Evolutionary conservation across 2,888 invertebrate species (phyloP).

Genomic region (Himalopsyche tibetana): DNA sequence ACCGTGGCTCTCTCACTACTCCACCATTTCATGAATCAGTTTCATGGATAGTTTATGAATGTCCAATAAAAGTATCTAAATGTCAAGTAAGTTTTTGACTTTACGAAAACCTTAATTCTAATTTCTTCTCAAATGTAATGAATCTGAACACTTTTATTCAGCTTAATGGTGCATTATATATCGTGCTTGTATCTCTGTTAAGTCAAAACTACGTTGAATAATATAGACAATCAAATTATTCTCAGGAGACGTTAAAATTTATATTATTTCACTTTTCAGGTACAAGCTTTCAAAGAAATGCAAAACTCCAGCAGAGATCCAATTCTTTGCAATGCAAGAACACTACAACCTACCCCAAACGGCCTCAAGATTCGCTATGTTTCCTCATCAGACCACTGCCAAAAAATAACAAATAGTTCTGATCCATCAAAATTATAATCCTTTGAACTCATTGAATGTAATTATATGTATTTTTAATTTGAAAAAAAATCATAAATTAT

Average conservation of each 20-base stretch:
- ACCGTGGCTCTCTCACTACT: constrained; percentile 84
- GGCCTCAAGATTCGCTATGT: constrained; percentile 54
- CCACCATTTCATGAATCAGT: constrained; percentile 85
- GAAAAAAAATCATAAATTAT: too few relatives aligned
- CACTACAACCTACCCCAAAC: constrained; percentile 49
- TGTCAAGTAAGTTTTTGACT: constrained; percentile 76
- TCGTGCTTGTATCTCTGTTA: too few relatives aligned
- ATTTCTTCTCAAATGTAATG: too few relatives aligned
- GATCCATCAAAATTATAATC: constrained; percentile 16
- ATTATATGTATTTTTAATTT: too few relatives aligned
- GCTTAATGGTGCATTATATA: too few relatives aligned
- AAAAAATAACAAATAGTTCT: background rate
- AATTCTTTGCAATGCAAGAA: constrained; percentile 54
- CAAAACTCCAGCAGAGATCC: constrained; percentile 10
- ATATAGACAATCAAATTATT: background rate
- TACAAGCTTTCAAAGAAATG: constrained; percentile 57
- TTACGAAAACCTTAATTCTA: background rate
- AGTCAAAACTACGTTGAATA: background rate
- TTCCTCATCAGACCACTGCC: background rate
- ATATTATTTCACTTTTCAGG: constrained; percentile 46
- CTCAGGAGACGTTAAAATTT: background rate
- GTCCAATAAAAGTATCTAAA: constrained; percentile 81
- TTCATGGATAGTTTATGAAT: constrained; percentile 85
- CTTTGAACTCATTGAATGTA: too few relatives aligned
- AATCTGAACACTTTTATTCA: too few relatives aligned